Percentiles rank a stretch among this genome's conserved stretches.
phyloP scores from a whole-genome alignment of 2,888 invertebrate genomes.

The Oligia fasciuncula region DNA sequence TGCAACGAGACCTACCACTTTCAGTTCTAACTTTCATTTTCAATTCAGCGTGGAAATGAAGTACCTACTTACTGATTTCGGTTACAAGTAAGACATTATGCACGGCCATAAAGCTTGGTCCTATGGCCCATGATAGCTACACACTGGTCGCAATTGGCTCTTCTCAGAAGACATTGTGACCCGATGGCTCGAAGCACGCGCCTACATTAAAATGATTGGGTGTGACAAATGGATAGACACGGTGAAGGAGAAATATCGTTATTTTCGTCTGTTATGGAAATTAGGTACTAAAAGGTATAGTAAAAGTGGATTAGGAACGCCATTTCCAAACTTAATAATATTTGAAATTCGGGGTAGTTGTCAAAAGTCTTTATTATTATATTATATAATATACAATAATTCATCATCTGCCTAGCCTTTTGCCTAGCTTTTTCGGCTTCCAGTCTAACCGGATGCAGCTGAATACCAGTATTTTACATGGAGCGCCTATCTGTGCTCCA shows the following conservation, averaged over 20 bases:
- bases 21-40: slow-evolving; percentile 39
- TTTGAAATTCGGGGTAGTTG: neutral
- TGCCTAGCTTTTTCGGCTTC: too few relatives aligned
- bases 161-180: slow-evolving; percentile 58
- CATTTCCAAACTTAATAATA: neutral
- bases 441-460: too few relatives aligned
- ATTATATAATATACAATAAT: too few relatives aligned
- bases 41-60: slow-evolving; percentile 56
- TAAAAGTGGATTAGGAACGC: neutral
- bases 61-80: slow-evolving; percentile 45
- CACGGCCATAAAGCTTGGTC: slow-evolving; percentile 44
- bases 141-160: slow-evolving; percentile 36
- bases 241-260: slow-evolving; percentile 47
- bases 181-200: slow-evolving; percentile 51
- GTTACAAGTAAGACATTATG: slow-evolving; percentile 59
- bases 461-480: too few relatives aligned
- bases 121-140: slow-evolving; percentile 41
- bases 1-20: neutral
- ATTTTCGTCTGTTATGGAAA: slow-evolving; percentile 35
- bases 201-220: slow-evolving; percentile 59
- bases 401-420: too few relatives aligned
- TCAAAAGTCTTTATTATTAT: neutral
- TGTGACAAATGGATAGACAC: slow-evolving; percentile 60
- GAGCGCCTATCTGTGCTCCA: too few relatives aligned
- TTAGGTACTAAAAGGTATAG: neutral